Conservation (phyloP, 2,113 vertebrate genomes). For the Coryphaenoides rupestris region DNA sequence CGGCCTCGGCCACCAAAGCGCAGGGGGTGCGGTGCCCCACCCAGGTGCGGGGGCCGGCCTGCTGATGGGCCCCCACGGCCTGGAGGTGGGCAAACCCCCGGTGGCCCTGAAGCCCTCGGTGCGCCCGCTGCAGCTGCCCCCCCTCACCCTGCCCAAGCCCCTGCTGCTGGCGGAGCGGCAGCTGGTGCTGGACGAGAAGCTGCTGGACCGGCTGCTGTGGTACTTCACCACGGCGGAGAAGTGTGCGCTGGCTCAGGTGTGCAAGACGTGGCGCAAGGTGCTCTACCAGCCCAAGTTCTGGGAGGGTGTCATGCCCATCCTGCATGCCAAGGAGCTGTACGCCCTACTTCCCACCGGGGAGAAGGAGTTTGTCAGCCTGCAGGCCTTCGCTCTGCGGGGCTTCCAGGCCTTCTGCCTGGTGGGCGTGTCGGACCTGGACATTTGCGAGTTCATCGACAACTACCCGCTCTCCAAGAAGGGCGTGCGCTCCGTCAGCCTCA, state of each 20-base stretch:
- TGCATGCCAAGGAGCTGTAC: constrained; percentile 98
- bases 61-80: constrained; percentile 62
- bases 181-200: constrained; percentile 91
- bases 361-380: constrained; percentile 96
- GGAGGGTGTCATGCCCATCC: constrained; percentile 90
- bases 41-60: constrained; percentile 80
- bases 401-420: constrained; percentile 97
- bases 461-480: constrained; percentile 97
- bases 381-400: constrained; percentile 90
- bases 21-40: constrained; percentile 54
- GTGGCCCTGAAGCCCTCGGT: constrained; percentile 72
- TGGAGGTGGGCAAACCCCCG: constrained; percentile 63
- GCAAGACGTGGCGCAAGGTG: constrained; percentile 93
- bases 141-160: constrained; percentile 69
- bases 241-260: constrained; percentile 93
- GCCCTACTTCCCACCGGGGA: constrained; percentile 84
- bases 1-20: constrained; percentile 67
- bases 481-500: constrained; percentile 95
- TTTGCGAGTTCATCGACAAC: constrained; percentile 99
- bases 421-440: constrained; percentile 97
- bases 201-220: constrained; percentile 93
- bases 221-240: constrained; percentile 96
- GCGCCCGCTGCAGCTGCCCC: constrained; percentile 64
- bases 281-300: constrained; percentile 99
- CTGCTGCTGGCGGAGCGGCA: constrained; percentile 82